Conservation (phyloP, 2,113 vertebrate genomes). For the Megatriorchis doriae region DNA sequence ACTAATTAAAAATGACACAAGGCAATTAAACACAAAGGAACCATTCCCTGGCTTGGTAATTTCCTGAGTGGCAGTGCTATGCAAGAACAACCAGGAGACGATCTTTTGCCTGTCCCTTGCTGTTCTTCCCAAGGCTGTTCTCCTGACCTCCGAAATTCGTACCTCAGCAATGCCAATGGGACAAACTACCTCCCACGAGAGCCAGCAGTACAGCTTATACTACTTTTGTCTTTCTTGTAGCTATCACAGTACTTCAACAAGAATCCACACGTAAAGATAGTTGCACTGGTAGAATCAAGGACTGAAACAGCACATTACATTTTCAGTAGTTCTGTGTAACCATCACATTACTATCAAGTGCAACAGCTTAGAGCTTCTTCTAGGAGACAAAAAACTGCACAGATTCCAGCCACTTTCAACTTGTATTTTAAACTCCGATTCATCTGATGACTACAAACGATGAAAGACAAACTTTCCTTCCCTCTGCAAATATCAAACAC, state of each 20-base stretch:
- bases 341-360: neutral
- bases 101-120: neutral
- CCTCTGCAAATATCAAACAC: neutral
- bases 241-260: neutral
- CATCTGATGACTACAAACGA: neutral
- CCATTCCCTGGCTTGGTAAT: neutral
- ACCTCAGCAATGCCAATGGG: neutral
- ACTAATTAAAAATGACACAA: neutral
- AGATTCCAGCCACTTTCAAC: neutral
- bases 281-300: neutral
- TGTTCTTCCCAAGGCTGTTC: neutral
- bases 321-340: neutral
- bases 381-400: neutral
- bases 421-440: neutral
- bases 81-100: neutral
- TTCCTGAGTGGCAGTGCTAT: fast-evolving
- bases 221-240: neutral
- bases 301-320: neutral
- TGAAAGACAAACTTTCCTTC: neutral
- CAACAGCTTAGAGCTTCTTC: neutral
- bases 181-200: fast-evolving
- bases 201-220: neutral
- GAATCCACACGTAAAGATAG: fast-evolving
- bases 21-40: neutral
- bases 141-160: neutral